Evolutionary conservation across 2,888 invertebrate species (phyloP).

Genomic region (Microplitis deprimator): DNA sequence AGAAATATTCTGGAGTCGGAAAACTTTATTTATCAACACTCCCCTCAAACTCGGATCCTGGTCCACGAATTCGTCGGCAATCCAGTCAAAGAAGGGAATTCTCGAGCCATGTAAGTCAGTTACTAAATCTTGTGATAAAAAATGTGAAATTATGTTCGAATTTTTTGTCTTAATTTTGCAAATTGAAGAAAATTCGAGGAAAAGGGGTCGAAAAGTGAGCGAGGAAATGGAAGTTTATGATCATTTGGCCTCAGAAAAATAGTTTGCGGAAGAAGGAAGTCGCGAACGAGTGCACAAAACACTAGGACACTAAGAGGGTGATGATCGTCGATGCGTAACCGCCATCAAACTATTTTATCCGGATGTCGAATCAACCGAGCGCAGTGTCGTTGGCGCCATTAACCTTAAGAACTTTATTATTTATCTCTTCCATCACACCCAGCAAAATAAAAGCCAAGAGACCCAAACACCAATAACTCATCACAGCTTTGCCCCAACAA

Average conservation of each 20-base stretch:
- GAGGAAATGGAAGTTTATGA: conserved; percentile 38
- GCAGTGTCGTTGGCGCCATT: conserved; percentile 30
- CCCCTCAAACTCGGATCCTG: neutral
- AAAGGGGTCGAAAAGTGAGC: conserved; percentile 24
- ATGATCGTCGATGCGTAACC: conserved; percentile 44
- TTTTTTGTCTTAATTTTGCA: neutral
- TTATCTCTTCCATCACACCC: conserved; percentile 15
- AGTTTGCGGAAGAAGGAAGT: conserved; percentile 43
- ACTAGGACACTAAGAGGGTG: conserved; percentile 40
- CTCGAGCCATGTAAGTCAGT: too few species aligned
- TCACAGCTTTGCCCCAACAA: neutral
- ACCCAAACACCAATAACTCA: neutral
- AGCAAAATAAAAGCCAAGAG: too few species aligned
- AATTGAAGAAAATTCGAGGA: neutral
- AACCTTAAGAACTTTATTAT: conserved; percentile 42
- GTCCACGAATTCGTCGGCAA: neutral
- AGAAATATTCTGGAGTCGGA: conserved; percentile 3
- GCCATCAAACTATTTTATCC: conserved; percentile 50
- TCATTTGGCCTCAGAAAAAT: conserved; percentile 29
- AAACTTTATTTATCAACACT: neutral
- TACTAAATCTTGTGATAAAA: neutral
- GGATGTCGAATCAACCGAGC: conserved; percentile 44
- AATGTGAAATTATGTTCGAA: neutral
- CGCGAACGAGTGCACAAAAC: conserved; percentile 11
- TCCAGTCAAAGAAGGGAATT: neutral